Conservation (phyloP, 2,888 invertebrate species). For the Aphodius granarius region DNA sequence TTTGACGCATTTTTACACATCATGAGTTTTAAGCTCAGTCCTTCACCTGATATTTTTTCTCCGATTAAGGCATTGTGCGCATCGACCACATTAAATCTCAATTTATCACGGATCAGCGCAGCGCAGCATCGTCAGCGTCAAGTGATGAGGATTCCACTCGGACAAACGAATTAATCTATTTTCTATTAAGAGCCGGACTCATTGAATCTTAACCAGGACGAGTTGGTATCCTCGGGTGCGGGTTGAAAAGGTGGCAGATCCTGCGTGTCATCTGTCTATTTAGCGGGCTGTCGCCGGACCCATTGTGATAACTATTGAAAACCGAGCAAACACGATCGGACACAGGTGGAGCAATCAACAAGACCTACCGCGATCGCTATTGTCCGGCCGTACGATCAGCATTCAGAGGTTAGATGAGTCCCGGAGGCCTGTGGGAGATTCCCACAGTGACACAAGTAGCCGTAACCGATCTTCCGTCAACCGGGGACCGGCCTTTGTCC, state of each 20-base stretch:
- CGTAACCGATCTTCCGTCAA: conserved; percentile 13
- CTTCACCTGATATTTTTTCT: neutral
- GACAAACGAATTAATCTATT: conserved; percentile 13
- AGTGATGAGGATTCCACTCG: neutral
- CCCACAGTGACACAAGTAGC: conserved; percentile 25
- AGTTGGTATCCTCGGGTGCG: neutral
- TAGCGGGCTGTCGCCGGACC: neutral
- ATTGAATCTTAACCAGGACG: neutral
- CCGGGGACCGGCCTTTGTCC: neutral
- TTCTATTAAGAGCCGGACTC: conserved; percentile 7
- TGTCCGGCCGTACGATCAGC: conserved; percentile 8
- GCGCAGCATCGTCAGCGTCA: neutral
- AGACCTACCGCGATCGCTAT: conserved; percentile 2
- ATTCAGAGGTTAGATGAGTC: conserved; percentile 19
- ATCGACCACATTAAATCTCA: neutral
- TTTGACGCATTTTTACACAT: too few relatives aligned
- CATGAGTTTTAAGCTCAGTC: too few relatives aligned
- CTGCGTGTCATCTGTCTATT: conserved; percentile 2
- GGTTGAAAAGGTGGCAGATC: neutral
- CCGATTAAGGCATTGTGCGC: neutral
- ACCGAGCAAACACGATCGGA: neutral
- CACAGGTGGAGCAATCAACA: neutral
- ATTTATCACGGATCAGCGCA: neutral
- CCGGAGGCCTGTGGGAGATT: conserved; percentile 11
- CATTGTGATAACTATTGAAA: neutral